A percentile compares a stretch with the other conserved stretches of the same genome.
phyloP scores from a whole-genome alignment of 2,888 invertebrate genomes.

The Oligia strigilis region DNA sequence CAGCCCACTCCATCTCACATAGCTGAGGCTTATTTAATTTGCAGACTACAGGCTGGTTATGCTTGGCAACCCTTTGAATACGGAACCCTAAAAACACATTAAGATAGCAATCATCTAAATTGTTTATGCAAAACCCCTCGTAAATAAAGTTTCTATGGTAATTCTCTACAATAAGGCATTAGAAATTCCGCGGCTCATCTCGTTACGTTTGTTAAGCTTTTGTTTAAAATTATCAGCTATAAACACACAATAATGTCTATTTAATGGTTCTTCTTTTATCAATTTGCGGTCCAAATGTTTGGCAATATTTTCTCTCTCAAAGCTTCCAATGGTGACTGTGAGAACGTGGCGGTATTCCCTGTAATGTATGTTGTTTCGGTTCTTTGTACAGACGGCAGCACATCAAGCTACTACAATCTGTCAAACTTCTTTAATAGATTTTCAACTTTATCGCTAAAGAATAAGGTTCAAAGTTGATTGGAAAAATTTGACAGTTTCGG shows the following conservation, averaged over 20 bases:
- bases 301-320: constrained; percentile 72
- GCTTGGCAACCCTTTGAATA: background rate
- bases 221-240: constrained; percentile 52
- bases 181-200: constrained; percentile 6
- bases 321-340: constrained; percentile 64
- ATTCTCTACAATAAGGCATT: background rate
- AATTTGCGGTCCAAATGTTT: constrained; percentile 70
- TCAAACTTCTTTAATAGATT: too few species aligned
- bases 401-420: too few species aligned
- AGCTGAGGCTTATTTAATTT: too few species aligned
- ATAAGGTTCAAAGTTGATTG: too few species aligned
- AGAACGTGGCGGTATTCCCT: constrained; percentile 4
- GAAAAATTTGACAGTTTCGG: too few species aligned
- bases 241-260: constrained; percentile 62
- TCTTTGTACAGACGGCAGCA: background rate
- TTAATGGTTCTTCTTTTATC: constrained; percentile 65
- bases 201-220: constrained; percentile 19
- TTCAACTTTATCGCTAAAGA: too few species aligned
- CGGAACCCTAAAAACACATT: background rate
- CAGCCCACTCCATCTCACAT: background rate
- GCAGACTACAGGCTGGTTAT: background rate
- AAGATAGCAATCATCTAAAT: background rate
- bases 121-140: background rate
- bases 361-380: constrained; percentile 7
- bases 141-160: background rate